Conservation (phyloP, 2,888 invertebrate species). For the Poecilobothrus nobilitatus region DNA sequence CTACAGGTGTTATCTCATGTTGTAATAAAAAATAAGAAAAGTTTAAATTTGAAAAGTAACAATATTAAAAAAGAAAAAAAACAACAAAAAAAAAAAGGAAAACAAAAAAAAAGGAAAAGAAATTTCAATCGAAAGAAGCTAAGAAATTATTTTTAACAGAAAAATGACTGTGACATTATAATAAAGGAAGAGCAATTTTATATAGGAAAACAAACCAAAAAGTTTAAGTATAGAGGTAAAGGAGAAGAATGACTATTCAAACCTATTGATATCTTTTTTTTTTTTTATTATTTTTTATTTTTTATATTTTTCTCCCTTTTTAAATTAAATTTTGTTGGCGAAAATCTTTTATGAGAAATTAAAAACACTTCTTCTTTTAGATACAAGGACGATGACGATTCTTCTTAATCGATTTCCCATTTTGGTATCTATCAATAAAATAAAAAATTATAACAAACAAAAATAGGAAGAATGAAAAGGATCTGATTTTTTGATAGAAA, state of each 20-base stretch:
- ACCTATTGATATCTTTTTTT: not conserved
- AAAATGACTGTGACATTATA: not conserved
- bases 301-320: not conserved
- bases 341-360: not conserved
- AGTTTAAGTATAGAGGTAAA: not conserved
- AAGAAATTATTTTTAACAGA: not conserved
- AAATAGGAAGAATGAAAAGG: not conserved
- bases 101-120: not conserved
- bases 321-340: not conserved
- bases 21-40: not conserved
- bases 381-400: not conserved
- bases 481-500: not conserved
- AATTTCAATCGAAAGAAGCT: not conserved
- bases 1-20: slow-evolving; percentile 1
- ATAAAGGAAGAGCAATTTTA: not conserved
- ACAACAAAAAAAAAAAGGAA: not conserved
- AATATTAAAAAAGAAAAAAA: too few relatives aligned
- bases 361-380: not conserved
- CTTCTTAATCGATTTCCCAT: not conserved
- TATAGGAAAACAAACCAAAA: not conserved
- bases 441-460: not conserved
- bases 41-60: too few relatives aligned
- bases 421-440: not conserved
- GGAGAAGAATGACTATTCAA: not conserved
- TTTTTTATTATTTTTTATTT: not conserved